Base-by-base conservation (phyloP, 2,113 vertebrate genomes). In the Acrocephalus arundinaceus region DNA sequence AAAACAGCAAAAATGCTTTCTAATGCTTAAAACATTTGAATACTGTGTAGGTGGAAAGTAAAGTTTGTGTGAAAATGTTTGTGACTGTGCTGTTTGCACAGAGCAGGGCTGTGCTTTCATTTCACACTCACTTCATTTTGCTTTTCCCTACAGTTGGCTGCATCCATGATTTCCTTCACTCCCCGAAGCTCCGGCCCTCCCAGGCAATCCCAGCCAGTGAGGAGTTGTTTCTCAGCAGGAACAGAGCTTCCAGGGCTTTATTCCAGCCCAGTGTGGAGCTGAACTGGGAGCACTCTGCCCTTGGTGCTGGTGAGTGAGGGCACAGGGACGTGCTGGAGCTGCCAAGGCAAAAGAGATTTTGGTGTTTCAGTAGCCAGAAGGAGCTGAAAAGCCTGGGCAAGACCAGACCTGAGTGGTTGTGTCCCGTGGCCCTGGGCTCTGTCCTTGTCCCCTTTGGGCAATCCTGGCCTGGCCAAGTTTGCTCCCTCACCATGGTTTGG, bases 161-260 rank as follows among this genome's bases (percentile, higher is more conserved):
- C 95, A 59, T 55, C 76, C 74, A 83, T 31, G 98, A 98, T 84
- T 95, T 95, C 78, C 97, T 97, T 9, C 91, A 92, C 52, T 97
- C 97, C 95, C 83, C 95, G 41, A 97, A 96, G 89, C 54, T 96
- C 25, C 91, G 61, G 63, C 46, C 85, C 16, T 79, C 96, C 48
- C 97, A 89, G 90, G 97, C 77, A 78, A 37, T 70, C 20, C 78
- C 97, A 73, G 93, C 22, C 77, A 94, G 55, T 16, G 97, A 97
- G 2, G 98, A 98, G 81, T 22, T 97, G 35, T 90, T 96, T 77
- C 93, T 90, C 62, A 97, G 96, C 66, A 97, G 94, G 90, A 98
- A 90, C 96, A 96, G 90, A 87, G 31, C 93, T 5, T 59, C 96
- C 73, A 97, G 97, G 90, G 65, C 73, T 62, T 52, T 84, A 3